phyloP scores from a whole-genome alignment of 2,113 vertebrate species.

The Panthera leo region DNA sequence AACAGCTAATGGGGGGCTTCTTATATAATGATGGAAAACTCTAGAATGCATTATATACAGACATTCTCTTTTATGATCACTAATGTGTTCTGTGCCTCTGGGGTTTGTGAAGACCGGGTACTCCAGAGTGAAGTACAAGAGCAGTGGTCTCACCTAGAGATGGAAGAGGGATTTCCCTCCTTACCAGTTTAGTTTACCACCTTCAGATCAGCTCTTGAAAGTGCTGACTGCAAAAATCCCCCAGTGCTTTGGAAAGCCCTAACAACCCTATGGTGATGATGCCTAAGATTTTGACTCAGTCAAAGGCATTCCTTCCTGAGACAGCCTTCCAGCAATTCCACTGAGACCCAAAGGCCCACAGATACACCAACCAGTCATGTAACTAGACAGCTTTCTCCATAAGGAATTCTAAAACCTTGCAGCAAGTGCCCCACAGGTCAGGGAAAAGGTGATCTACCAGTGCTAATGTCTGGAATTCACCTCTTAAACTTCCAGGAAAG shows the following conservation, averaged over 20 bases:
- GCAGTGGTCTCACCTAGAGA: neutral
- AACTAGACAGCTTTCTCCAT: conserved; percentile 25
- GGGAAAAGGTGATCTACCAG: conserved; percentile 5
- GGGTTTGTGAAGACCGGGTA: neutral
- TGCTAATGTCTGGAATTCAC: neutral
- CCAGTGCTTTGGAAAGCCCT: conserved; percentile 20
- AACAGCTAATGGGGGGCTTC: neutral
- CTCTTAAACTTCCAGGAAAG: conserved; percentile 26
- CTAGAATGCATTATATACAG: neutral
- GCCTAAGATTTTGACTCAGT: neutral
- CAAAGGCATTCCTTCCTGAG: conserved; percentile 6
- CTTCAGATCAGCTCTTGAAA: neutral
- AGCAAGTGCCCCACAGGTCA: neutral
- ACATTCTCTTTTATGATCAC: neutral
- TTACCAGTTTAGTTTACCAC: neutral
- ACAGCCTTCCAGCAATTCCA: neutral
- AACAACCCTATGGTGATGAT: neutral
- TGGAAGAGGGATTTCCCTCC: neutral
- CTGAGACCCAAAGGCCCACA: neutral
- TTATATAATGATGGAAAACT: neutral
- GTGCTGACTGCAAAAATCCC: neutral
- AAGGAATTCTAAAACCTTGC: neutral
- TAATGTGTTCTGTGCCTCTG: neutral
- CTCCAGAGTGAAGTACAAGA: neutral
- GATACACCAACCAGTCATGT: conserved; percentile 34